phyloP scores from a whole-genome alignment of 1,140 invertebrate genomes.

The Anastrepha ludens region DNA sequence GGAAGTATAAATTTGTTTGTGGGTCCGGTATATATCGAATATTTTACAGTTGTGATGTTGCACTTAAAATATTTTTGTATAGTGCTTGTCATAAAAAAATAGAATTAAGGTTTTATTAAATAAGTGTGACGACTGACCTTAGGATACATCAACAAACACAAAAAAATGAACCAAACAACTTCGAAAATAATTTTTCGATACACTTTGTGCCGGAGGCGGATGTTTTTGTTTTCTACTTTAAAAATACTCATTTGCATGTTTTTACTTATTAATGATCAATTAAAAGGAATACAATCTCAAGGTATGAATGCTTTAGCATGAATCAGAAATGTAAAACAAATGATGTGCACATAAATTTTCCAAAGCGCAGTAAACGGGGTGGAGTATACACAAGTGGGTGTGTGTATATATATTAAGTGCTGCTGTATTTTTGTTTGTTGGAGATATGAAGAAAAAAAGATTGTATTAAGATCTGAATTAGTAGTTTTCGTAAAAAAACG shows the following conservation, averaged over 20 bases:
- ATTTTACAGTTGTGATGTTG: conserved; percentile 44
- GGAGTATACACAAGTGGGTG: conserved; percentile 30
- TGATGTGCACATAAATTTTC: neutral
- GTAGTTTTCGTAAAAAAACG: neutral
- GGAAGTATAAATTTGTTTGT: conserved; percentile 47
- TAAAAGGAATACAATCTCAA: conserved; percentile 45
- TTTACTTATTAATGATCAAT: conserved; percentile 37
- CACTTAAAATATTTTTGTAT: conserved; percentile 47
- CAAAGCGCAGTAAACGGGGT: conserved; percentile 9
- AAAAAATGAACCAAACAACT: conserved; percentile 32
- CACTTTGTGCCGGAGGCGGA: conserved; percentile 26
- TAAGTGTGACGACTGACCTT: conserved; percentile 21
- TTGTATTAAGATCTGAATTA: neutral
- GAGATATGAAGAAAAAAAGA: neutral
- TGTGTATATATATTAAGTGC: neutral
- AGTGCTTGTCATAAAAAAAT: conserved; percentile 41
- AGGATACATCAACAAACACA: conserved; percentile 11
- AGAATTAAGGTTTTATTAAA: conserved; percentile 46
- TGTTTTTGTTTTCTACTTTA: conserved; percentile 42
- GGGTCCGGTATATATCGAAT: conserved; percentile 33
- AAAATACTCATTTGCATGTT: conserved; percentile 38
- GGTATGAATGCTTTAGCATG: neutral
- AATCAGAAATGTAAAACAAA: neutral
- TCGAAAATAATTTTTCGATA: neutral
- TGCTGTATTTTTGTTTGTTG: conserved; percentile 31